Evolutionary conservation across 2,888 invertebrate genomes (phyloP), one percentile per base, ranked within the genome.

Genomic region (Trachelus iudaicus): DNA sequence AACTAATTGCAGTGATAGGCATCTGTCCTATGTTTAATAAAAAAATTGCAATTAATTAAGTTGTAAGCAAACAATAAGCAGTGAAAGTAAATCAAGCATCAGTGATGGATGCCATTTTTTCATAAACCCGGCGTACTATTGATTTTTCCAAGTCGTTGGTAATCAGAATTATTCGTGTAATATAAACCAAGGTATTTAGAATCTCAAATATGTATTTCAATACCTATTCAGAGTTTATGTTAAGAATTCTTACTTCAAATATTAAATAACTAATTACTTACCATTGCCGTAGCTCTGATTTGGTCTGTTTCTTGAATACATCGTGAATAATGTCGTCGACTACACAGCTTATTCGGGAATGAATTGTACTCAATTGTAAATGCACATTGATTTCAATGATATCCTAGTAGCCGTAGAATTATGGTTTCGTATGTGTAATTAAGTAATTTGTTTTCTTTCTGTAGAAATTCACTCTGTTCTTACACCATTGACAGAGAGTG

Each of bases 281-380:
- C 86, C 78, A 40, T 80, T 84, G 34, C 76, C 15, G 76, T 87
- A 85, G 77, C 76, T 78, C 77, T 82, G 86, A 73, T 34, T 85
- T 76, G 77, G 83, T 74, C 85, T 83, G 69, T 75, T 86, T 77
- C 87, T 83, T 33, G 86, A 76, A 75, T 85, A 85, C 85, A 85
- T 85, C 34, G 78, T 80, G 69, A 34, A 56, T 56, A 9, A 56
- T 56, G 9, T 56, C 56, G 23, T 56, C 56, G 56, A 56, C 23
- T 71, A 15, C 31, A 13, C 15, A 12, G 31, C 31, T 31, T 31
- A 31, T 12, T 34, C 23, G 13, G n/a, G 13, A 34, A 31, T 23
- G 2, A 34, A 30, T 71, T 34, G 15, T 6, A 31, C 23, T 71
- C 56, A 56, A 71, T 34, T 31, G 34, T 71, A 71, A 71, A 71